Percentiles rank a stretch among this genome's conserved stretches.
phyloP scores from a whole-genome alignment of 2,888 invertebrate genomes.

The Agrilus cyanescens region DNA sequence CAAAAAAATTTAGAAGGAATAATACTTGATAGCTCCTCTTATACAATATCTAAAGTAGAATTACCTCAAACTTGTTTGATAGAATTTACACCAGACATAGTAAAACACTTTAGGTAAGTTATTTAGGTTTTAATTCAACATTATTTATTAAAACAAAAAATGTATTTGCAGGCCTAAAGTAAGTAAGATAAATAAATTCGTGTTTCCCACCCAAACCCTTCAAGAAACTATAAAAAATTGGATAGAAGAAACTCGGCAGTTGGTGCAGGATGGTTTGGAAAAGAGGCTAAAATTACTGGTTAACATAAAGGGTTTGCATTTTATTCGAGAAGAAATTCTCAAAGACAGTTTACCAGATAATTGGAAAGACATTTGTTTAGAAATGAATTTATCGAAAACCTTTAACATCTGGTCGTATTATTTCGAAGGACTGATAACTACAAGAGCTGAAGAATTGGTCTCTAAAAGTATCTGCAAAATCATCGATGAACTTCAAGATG shows the following conservation, averaged over 20 bases:
- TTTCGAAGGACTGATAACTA: constrained; percentile 62
- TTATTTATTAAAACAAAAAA: background rate
- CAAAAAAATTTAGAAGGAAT: constrained; percentile 30
- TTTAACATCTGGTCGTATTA: constrained; percentile 60
- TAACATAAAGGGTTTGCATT: constrained; percentile 58
- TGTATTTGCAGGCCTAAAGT: constrained; percentile 25
- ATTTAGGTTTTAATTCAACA: constrained; percentile 1
- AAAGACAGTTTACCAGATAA: constrained; percentile 50
- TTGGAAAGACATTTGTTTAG: constrained; percentile 51
- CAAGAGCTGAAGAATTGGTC: constrained; percentile 52
- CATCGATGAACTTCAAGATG: constrained; percentile 34
- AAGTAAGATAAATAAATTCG: constrained; percentile 10
- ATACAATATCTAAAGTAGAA: constrained; percentile 30
- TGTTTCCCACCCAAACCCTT: background rate
- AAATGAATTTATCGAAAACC: constrained; percentile 42
- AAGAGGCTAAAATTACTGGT: constrained; percentile 52
- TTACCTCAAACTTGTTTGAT: constrained; percentile 27
- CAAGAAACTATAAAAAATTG: constrained; percentile 42
- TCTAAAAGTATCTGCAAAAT: constrained; percentile 28
- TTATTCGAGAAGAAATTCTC: constrained; percentile 57
- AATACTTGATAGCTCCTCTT: constrained; percentile 25
- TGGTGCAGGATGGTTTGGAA: constrained; percentile 44
- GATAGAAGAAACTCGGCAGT: constrained; percentile 48
- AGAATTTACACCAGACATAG: constrained; percentile 32
- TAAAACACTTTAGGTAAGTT: constrained; percentile 32